Evolutionary conservation across 2,113 vertebrate genomes (phyloP).

Genomic region (Apistogramma diplotaenia): DNA sequence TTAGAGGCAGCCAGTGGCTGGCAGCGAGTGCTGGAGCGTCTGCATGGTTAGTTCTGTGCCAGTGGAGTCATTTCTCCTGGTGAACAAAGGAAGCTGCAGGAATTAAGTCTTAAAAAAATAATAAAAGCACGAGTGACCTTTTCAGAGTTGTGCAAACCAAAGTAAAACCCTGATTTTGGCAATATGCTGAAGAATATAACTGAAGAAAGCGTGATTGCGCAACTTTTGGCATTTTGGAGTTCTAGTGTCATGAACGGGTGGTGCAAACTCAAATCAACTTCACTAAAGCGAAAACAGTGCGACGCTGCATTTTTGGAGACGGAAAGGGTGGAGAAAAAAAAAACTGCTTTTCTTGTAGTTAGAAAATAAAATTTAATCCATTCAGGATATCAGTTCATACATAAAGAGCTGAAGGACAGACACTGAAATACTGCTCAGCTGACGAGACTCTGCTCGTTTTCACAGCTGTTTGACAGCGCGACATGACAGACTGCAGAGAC

Average conservation of each 20-base stretch:
- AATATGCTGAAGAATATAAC: neutral
- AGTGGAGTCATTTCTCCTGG: neutral
- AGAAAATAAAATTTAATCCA: slow-evolving; percentile 75
- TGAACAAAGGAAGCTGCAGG: neutral
- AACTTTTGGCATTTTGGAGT: slow-evolving; percentile 4
- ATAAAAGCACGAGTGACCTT: neutral
- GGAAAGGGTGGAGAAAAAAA: neutral
- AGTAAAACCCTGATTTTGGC: slow-evolving; percentile 16
- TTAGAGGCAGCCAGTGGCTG: neutral
- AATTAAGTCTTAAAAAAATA: neutral
- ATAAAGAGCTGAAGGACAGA: slow-evolving; percentile 58
- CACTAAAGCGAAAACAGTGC: neutral
- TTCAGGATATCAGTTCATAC: slow-evolving; percentile 64
- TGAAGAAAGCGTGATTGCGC: slow-evolving; percentile 18
- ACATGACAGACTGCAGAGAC: slow-evolving; percentile 51
- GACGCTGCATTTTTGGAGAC: neutral
- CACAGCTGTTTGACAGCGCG: slow-evolving; percentile 63
- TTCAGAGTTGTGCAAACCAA: slow-evolving; percentile 17
- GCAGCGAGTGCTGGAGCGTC: neutral
- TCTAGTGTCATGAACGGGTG: neutral
- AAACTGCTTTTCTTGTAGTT: slow-evolving; percentile 31
- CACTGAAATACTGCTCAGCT: slow-evolving; percentile 62
- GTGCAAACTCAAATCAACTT: neutral
- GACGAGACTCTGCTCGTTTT: slow-evolving; percentile 52
- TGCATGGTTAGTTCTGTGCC: neutral